Evolutionary conservation across 1,140 invertebrate species (phyloP).

Genomic region (Drosophila miranda): DNA sequence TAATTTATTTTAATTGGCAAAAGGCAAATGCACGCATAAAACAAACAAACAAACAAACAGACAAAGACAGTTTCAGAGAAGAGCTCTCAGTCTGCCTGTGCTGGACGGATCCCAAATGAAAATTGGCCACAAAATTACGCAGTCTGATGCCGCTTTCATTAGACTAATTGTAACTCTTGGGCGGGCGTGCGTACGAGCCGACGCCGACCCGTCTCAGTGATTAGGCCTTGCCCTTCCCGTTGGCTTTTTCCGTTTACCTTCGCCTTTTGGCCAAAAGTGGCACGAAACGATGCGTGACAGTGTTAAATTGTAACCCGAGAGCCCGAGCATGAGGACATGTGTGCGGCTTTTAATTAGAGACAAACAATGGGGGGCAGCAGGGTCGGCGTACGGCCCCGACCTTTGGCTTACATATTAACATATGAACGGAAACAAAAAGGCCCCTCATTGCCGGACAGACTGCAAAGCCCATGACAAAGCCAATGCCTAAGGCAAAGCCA

Average conservation of each 20-base stretch:
- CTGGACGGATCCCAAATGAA: conserved; percentile 40
- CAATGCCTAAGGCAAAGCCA: conserved; percentile 14
- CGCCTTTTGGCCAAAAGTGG: conserved; percentile 53
- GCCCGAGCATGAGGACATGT: conserved; percentile 6
- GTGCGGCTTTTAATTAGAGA: conserved; percentile 72
- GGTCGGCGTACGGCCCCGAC: conserved; percentile 26
- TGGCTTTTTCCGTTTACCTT: conserved; percentile 22
- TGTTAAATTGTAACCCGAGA: conserved; percentile 61
- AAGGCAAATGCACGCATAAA: conserved; percentile 43
- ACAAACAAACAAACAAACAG: conserved; percentile 32
- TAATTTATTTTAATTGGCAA: conserved; percentile 79
- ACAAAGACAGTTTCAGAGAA: conserved; percentile 15
- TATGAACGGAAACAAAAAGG: conserved; percentile 67
- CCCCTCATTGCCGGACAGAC: conserved; percentile 29
- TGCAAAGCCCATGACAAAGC: conserved; percentile 40
- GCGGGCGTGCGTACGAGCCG: conserved; percentile 29
- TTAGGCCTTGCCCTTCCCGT: conserved; percentile 41
- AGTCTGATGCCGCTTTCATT: conserved; percentile 75
- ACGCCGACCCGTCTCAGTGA: conserved; percentile 47
- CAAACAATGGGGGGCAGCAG: conserved; percentile 50
- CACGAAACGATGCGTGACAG: conserved; percentile 76
- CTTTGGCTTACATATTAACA: conserved; percentile 70
- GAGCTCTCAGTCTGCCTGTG: conserved; percentile 14
- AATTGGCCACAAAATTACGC: conserved; percentile 73
- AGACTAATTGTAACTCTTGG: conserved; percentile 76